Conservation (phyloP, 2,888 invertebrate species). For the Oligia latruncula region DNA sequence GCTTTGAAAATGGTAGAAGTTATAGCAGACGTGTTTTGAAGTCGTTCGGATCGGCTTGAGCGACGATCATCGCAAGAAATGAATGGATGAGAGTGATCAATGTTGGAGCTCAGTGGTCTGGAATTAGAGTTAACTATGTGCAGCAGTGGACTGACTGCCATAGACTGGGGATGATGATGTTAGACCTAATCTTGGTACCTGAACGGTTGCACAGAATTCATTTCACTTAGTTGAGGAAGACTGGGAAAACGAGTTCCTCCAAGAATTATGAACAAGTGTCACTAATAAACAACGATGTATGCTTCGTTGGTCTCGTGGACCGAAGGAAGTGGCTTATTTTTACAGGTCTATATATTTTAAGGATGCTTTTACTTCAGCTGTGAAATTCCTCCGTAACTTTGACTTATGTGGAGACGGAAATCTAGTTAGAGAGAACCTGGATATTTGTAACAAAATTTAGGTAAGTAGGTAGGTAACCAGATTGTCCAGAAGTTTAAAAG, state of each 20-base stretch:
- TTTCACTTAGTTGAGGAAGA: constrained; percentile 15
- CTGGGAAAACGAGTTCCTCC: not conserved
- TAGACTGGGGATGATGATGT: not conserved
- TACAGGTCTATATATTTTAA: constrained; percentile 43
- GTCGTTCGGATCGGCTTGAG: not conserved
- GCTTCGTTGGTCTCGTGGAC: constrained; percentile 31
- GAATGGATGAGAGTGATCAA: not conserved
- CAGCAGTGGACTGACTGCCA: not conserved
- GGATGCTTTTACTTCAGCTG: constrained; percentile 44
- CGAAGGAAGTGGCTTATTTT: constrained; percentile 47
- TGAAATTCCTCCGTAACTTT: constrained; percentile 52
- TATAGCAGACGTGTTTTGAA: not conserved
- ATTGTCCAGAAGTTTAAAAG: not conserved
- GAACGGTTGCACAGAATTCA: not conserved
- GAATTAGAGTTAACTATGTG: not conserved
- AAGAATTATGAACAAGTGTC: constrained; percentile 39
- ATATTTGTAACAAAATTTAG: constrained; percentile 9
- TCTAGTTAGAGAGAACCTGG: constrained; percentile 14
- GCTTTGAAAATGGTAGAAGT: not conserved
- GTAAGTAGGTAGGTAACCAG: not conserved
- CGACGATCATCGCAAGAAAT: not conserved
- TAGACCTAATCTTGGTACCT: not conserved
- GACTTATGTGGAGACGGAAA: constrained; percentile 29
- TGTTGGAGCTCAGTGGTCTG: not conserved
- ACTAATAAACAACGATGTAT: constrained; percentile 46